Evolutionary conservation across 2,888 invertebrate genomes (phyloP).

Genomic region (Hybos culiciformis): DNA sequence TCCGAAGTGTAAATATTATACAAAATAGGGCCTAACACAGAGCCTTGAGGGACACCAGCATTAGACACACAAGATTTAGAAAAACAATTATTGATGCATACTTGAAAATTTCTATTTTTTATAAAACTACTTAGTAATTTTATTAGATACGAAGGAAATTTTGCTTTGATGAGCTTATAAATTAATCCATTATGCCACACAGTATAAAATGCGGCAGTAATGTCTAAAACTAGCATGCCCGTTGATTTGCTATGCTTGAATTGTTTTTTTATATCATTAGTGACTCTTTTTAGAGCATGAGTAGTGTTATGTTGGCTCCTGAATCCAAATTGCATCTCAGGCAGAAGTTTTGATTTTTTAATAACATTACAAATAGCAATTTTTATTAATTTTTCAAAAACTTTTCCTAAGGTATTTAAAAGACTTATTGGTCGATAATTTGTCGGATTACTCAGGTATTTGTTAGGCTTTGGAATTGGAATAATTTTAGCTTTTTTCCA

Average conservation of each 20-base stretch:
- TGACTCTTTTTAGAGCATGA: too few species aligned
- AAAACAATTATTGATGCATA: too few species aligned
- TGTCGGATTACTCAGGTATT: conserved; percentile 1
- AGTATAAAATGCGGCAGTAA: conserved; percentile 9
- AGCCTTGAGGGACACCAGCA: conserved; percentile 21
- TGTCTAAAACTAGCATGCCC: conserved; percentile 6
- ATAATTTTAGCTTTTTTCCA: conserved; percentile 12
- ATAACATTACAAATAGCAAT: not conserved
- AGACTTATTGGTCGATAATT: conserved; percentile 8
- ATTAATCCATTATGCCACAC: conserved; percentile 10
- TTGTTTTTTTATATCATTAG: conserved; percentile 2
- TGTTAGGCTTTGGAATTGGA: conserved; percentile 2
- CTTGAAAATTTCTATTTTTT: too few species aligned
- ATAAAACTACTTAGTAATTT: too few species aligned
- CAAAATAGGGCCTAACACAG: conserved; percentile 16
- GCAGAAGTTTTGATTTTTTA: conserved; percentile 1
- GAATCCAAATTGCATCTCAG: not conserved
- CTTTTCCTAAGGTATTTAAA: conserved; percentile 1
- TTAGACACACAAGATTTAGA: too few species aligned
- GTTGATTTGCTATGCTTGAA: conserved; percentile 1
- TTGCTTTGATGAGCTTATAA: conserved; percentile 6
- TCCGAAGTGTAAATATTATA: conserved; percentile 17
- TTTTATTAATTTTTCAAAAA: conserved; percentile 1
- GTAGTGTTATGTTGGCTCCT: too few species aligned
- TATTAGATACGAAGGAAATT: too few species aligned